Evolutionary conservation across 2,888 invertebrate genomes (phyloP).

Genomic region (Catocala fraxini): DNA sequence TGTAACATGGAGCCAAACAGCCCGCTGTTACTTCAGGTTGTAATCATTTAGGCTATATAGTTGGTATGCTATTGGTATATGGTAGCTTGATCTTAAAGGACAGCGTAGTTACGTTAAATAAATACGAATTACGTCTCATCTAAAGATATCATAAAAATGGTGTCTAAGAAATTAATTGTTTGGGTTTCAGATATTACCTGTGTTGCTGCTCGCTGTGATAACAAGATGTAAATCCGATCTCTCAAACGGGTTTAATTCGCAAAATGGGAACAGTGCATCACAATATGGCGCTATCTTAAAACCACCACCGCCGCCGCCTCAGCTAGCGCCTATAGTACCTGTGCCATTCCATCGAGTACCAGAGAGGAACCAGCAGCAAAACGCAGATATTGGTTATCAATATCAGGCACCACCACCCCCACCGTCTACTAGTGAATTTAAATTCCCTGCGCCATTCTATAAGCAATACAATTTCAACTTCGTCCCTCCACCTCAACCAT

Average conservation of each 20-base stretch:
- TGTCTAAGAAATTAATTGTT: conserved; percentile 1
- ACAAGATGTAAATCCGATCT: conserved; percentile 69
- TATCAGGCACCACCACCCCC: conserved; percentile 71
- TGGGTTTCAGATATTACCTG: conserved; percentile 73
- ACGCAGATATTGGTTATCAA: conserved; percentile 68
- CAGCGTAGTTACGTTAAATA: too few relatives aligned
- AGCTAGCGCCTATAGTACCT: conserved; percentile 67
- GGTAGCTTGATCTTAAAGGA: too few relatives aligned
- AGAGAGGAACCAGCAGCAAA: conserved; percentile 72
- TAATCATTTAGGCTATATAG: too few relatives aligned
- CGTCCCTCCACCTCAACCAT: conserved; percentile 79
- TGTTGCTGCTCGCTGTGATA: conserved; percentile 67
- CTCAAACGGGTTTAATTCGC: conserved; percentile 59
- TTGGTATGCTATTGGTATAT: too few relatives aligned
- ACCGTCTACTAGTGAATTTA: conserved; percentile 67
- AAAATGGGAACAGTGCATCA: conserved; percentile 63
- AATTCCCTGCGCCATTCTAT: conserved; percentile 81
- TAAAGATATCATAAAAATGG: too few relatives aligned
- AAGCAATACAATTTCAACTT: conserved; percentile 83
- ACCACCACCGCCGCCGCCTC: conserved; percentile 81
- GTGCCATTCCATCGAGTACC: conserved; percentile 77
- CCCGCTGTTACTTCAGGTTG: too few relatives aligned
- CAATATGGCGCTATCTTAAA: conserved; percentile 76
- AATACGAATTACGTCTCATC: too few relatives aligned
- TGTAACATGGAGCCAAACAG: too few relatives aligned